Percentiles rank a stretch among this genome's conserved stretches.
Conservation (phyloP, 2,113 vertebrate genomes). For the Hippopotamus amphibius region DNA sequence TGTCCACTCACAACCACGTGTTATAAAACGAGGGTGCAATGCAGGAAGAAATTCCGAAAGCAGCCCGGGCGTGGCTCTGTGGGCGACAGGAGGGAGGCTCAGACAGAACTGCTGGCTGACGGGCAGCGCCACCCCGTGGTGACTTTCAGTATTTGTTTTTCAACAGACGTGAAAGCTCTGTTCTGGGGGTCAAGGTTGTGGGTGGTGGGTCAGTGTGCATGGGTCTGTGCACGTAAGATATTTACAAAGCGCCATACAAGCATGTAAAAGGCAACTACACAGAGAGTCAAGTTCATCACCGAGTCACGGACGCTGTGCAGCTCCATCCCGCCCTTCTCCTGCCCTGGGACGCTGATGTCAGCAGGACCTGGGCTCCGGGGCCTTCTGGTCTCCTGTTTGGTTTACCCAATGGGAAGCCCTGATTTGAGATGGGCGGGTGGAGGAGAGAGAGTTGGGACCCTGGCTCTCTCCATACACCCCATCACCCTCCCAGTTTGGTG, state of each 20-base stretch:
- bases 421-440: accelerated
- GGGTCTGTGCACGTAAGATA: accelerated
- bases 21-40: accelerated
- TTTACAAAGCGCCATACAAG: accelerated
- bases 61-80: accelerated
- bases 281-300: not conserved
- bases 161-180: not conserved
- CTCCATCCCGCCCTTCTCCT: not conserved
- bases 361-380: too few relatives aligned
- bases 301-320: accelerated
- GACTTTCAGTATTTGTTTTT: not conserved
- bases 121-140: not conserved
- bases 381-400: not conserved
- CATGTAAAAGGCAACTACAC: not conserved
- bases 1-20: accelerated
- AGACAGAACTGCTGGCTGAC: too few relatives aligned
- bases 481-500: accelerated
- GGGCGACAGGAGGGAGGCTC: not conserved
- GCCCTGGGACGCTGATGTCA: too few relatives aligned
- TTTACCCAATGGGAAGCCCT: accelerated
- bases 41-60: accelerated
- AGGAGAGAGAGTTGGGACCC: not conserved
- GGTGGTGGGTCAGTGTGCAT: not conserved
- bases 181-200: not conserved
- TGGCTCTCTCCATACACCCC: accelerated